These are phyloP conservation scores for Australoheros scitulus DNA, from an alignment of 2,113 vertebrate genomes.

Conservation along the genomic window DNA sequence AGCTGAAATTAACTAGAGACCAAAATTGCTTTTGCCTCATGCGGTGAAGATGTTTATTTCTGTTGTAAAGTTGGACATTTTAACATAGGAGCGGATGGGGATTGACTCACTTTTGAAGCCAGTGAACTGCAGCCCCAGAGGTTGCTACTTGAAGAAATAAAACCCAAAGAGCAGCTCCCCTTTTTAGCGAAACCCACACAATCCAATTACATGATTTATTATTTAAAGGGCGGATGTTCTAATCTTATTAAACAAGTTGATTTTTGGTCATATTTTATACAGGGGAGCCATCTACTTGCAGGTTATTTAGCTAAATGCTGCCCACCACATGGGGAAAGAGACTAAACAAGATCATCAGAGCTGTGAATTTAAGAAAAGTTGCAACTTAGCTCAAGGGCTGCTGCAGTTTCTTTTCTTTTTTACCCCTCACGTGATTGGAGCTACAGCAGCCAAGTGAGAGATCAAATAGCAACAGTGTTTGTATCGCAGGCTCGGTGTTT, in stretches of 20 bases:
- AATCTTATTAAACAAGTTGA: neutral
- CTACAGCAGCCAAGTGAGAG: conserved; percentile 41
- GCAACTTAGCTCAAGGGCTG: neutral
- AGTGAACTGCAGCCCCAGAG: neutral
- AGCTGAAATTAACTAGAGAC: neutral
- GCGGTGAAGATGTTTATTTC: too few species aligned
- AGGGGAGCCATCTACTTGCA: neutral
- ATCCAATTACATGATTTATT: neutral
- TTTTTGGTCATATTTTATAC: neutral
- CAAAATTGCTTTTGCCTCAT: neutral
- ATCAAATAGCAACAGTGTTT: conserved; percentile 59
- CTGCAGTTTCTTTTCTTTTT: neutral
- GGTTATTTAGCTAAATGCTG: neutral
- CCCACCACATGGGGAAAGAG: neutral
- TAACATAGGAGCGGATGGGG: neutral
- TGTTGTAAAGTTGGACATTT: neutral
- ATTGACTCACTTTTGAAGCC: neutral
- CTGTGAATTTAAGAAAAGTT: conserved; percentile 13
- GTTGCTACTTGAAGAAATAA: neutral
- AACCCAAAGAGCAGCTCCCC: neutral
- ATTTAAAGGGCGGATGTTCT: neutral
- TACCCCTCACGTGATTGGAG: conserved; percentile 25
- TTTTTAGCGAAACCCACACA: neutral
- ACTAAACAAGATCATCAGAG: neutral
- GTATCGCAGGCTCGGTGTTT: conserved; percentile 6